A percentile compares a stretch with the other conserved stretches of the same genome.
phyloP scores from a whole-genome alignment of 2,113 vertebrate species.

The Todiramphus chloris region DNA sequence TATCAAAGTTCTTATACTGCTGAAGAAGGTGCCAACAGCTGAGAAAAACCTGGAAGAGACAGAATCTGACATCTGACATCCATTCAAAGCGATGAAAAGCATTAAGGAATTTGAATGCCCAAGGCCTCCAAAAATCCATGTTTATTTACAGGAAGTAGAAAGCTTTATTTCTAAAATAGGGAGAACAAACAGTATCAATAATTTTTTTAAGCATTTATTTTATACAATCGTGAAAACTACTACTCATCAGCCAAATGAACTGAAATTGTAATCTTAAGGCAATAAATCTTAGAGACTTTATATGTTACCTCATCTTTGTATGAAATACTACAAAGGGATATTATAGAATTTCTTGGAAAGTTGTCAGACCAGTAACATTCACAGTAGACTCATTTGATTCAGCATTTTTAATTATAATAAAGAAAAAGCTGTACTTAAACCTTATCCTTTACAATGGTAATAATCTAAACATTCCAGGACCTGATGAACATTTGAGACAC shows the following conservation, averaged over 20 bases:
- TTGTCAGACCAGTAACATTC: neutral
- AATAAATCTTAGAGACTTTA: too few relatives aligned
- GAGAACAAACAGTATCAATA: neutral
- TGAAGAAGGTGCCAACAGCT: neutral
- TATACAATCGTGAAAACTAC: neutral
- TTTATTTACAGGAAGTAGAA: neutral
- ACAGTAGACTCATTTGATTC: neutral
- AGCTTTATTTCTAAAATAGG: neutral
- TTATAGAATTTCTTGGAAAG: neutral
- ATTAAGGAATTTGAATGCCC: neutral
- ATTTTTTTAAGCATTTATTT: neutral
- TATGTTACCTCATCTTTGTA: neutral
- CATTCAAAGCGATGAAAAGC: neutral
- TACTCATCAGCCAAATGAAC: neutral
- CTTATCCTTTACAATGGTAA: neutral
- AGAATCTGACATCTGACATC: neutral
- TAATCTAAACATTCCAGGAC: neutral
- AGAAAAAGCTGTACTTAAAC: neutral
- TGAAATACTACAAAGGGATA: neutral
- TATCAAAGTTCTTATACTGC: neutral
- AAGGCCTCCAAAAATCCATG: slow-evolving; percentile 12
- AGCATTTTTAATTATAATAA: neutral
- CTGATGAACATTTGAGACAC: neutral
- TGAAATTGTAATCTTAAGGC: neutral
- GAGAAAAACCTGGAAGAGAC: slow-evolving; percentile 3